Evolutionary conservation across 2,113 vertebrate genomes (phyloP), one percentile per base, ranked within the genome.

Genomic region (Scomber colias): DNA sequence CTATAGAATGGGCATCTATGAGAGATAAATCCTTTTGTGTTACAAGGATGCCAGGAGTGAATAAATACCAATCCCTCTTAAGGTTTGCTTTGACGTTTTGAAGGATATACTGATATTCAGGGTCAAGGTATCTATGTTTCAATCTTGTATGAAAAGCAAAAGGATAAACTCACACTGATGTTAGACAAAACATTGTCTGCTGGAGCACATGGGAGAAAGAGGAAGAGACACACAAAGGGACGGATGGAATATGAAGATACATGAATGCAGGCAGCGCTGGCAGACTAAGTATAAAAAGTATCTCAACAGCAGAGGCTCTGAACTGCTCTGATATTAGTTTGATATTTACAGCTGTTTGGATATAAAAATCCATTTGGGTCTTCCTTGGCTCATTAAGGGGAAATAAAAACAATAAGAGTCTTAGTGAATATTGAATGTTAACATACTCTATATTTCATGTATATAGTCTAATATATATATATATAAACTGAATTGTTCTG

Each of bases 231-330:
- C 24, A 50, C 44, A 68, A 3, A 79, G 62, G 68, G 60, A 74
- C 30, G 45, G 44, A 64, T 48, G 21, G 27, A 67, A 61, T 13
- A 24, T 70, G 54, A 79, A 68, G 78, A 69, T 13, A 2, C 31
- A 56, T 50, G 53, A 85, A 61, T 35, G 53, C 45, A 76, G n/a
- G 53, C 50, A 19, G 53, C 6, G 44, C 24, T 74, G 65, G 56
- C 70, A 85, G 74, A 81, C 70, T 59, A 14, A 75, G 65, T 30
- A 76, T 65, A 76, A 54, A 49, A 71, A 55, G 71, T 63, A 65
- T 77, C 82, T 81, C 17, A 65, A 24, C 59, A 78, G 75, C 27
- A 79, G 71, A 17, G 1, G 54, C 60, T 71, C 71, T 79, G 65
- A 69, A 30, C 67, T 62, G 63, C 62, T 81, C 61, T 76, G 63